Conservation (phyloP, 2,113 vertebrate species). For the Sebastes schlegelii region DNA sequence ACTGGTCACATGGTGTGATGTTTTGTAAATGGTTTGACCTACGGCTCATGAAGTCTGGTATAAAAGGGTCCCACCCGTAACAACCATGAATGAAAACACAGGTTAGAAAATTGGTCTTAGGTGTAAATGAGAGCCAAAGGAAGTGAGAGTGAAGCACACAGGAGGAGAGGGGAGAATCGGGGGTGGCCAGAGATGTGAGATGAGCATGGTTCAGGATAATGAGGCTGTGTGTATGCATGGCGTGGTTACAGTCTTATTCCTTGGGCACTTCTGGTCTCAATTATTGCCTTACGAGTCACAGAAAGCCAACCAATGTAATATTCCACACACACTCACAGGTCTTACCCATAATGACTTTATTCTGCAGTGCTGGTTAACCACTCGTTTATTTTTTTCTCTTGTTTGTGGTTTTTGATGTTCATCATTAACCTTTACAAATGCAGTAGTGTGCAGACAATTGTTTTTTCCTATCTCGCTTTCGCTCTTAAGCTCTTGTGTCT, state of each 20-base stretch:
- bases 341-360: slow-evolving; percentile 49
- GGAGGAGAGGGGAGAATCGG: slow-evolving; percentile 26
- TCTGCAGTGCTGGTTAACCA: slow-evolving; percentile 31
- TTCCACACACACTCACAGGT: slow-evolving; percentile 16
- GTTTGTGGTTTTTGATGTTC: slow-evolving; percentile 54
- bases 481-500: background rate
- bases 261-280: slow-evolving; percentile 64
- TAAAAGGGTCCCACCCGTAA: too few species aligned
- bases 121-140: slow-evolving; percentile 6
- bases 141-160: slow-evolving; percentile 4
- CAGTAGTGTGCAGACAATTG: background rate
- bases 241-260: slow-evolving; percentile 39
- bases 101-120: background rate
- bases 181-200: slow-evolving; percentile 37
- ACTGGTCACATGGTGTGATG: too few species aligned
- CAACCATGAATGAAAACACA: background rate
- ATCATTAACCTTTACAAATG: slow-evolving; percentile 69
- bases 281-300: slow-evolving; percentile 65
- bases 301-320: slow-evolving; percentile 44
- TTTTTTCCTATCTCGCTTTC: slow-evolving; percentile 13
- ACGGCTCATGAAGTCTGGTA: too few species aligned
- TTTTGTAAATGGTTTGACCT: too few species aligned
- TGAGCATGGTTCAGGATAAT: slow-evolving; percentile 62
- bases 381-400: slow-evolving; percentile 46
- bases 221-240: slow-evolving; percentile 64